Evolutionary conservation across 1,140 invertebrate genomes (phyloP), one percentile per base, ranked within the genome.

Genomic region (Heliothis subflexa): DNA sequence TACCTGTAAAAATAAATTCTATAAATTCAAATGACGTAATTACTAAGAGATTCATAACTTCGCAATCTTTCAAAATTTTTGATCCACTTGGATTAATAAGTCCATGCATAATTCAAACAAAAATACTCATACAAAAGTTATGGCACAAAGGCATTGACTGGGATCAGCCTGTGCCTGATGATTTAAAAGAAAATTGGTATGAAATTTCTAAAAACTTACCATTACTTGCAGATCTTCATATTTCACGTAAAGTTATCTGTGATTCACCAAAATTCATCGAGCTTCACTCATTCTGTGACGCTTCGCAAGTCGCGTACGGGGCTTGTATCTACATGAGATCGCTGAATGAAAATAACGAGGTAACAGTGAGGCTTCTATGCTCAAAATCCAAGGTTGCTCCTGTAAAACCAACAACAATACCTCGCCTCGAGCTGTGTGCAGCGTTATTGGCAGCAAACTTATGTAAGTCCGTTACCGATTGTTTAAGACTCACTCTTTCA

Each of bases 391-490:
- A 57, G 52, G 71, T 59, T 2, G 25, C 28, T 4, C 71, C 40
- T 11, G 9, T 61, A 16, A 74, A 74, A 9, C 4, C 71, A 12
- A 47, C 13, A 1, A 74, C 54, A 11, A 74, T 59, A 59, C 71
- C 55, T 10, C 71, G 71, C 13, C 18, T 74, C 14, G 71, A 74
- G 55, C 40, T 74, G 2, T 74, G 72, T n/a, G 52, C 52, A 18
- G 40, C 61, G 1, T 47, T 64, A 2, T 5, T 16, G 11, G 61
- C 28, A 45, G 61, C 13, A 16, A 12, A n/a, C 0, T n/a, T 64
- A 10, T 28, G 16, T n/a, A 45, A n/a, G 40, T 1, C 14, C 11
- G 40, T 16, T 12, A 3, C 12, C 3, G 54, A 55, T 18, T 55
- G 16, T 9, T 21, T 55, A 2, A 9, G 54, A n/a, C n/a, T n/a